A percentile compares a stretch with the other conserved stretches of the same genome.
These are phyloP conservation scores for Penaeus indicus DNA, from an alignment of 1,140 invertebrate genomes.

Conservation along the genomic window DNA sequence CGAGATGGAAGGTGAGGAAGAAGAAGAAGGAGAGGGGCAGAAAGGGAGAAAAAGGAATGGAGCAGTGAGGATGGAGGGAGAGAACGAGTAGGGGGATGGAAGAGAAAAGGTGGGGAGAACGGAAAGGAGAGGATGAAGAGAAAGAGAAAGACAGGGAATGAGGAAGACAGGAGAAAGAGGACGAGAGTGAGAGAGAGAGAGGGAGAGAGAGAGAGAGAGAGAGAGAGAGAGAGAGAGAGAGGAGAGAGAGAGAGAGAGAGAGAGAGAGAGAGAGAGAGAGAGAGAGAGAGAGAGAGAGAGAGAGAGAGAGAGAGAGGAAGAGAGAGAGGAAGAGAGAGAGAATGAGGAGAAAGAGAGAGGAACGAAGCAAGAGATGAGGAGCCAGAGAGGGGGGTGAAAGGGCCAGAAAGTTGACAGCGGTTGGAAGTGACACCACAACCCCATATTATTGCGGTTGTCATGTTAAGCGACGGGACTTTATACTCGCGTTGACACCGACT, in stretches of 20 bases:
- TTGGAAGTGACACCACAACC: no score
- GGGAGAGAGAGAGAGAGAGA: not conserved
- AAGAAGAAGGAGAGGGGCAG: not conserved
- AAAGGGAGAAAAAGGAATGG: no score
- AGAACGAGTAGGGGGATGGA: no score
- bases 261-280: not conserved
- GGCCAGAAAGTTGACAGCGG: no score
- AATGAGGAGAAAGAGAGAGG: no score
- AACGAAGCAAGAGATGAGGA: no score
- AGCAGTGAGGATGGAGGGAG: no score
- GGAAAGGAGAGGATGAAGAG: not conserved
- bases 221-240: not conserved
- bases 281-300: not conserved
- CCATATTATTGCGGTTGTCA: no score
- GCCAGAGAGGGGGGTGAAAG: no score
- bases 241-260: no score
- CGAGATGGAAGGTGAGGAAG: not conserved
- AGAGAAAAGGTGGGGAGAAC: not conserved
- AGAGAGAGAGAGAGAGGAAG: not conserved
- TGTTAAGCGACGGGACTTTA: no score
- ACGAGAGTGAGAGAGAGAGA: not conserved
- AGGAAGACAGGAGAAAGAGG: not conserved
- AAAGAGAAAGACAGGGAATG: not conserved
- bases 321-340: constrained; percentile 12
- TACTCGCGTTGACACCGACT: no score